A percentile compares a stretch with the other conserved stretches of the same genome.
Evolutionary conservation across 2,797 vertebrate species (phyloP).

Genomic region (Melanotaenia pygmaea): DNA sequence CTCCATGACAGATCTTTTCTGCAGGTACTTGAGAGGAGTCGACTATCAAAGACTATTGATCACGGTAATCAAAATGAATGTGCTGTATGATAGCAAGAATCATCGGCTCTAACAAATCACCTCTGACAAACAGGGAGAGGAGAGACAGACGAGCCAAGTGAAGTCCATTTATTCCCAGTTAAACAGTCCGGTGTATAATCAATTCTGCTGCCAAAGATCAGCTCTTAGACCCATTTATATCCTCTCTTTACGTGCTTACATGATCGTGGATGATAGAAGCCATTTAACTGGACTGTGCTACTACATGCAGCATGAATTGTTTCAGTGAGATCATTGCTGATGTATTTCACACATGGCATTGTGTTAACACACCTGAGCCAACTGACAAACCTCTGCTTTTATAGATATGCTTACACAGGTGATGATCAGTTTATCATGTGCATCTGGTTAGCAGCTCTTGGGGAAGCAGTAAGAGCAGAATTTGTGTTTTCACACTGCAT

Average conservation of each 20-base stretch:
- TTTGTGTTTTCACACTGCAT: neutral
- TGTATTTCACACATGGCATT: too few relatives aligned
- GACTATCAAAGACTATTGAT: constrained; percentile 72
- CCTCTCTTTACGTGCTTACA: constrained; percentile 31
- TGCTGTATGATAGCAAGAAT: constrained; percentile 60
- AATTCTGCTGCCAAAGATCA: constrained; percentile 51
- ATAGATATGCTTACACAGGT: neutral
- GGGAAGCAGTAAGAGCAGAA: too few relatives aligned
- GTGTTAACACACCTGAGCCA: too few relatives aligned
- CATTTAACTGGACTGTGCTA: constrained; percentile 17
- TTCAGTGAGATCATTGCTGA: too few relatives aligned
- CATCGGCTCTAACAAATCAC: constrained; percentile 67
- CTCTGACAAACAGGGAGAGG: constrained; percentile 53
- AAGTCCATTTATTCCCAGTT: constrained; percentile 53
- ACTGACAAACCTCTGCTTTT: too few relatives aligned
- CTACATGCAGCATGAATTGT: too few relatives aligned
- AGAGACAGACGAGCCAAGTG: constrained; percentile 36
- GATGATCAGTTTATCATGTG: neutral
- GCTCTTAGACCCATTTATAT: constrained; percentile 33
- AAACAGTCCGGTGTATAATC: constrained; percentile 53
- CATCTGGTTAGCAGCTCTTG: neutral
- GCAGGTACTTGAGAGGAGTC: constrained; percentile 37
- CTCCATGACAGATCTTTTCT: constrained; percentile 60
- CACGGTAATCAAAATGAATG: constrained; percentile 70
- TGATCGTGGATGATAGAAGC: constrained; percentile 28